Percentiles rank a stretch among this genome's conserved stretches.
Conservation (phyloP, 2,797 vertebrate genomes). For the Acanthornis magna region DNA sequence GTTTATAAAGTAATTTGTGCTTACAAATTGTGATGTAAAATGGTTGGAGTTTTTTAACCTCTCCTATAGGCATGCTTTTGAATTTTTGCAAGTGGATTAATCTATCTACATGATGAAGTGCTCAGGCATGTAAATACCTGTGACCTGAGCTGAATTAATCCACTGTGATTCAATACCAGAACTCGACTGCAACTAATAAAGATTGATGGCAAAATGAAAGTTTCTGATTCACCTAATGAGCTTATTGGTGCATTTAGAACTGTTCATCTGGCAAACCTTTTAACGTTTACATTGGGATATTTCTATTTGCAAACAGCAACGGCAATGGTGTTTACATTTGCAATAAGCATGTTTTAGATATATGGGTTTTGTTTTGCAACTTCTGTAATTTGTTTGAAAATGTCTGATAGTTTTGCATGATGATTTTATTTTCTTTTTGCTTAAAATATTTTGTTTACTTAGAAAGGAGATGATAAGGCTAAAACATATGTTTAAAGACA, state of each 20-base stretch:
- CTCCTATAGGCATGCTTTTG: not conserved
- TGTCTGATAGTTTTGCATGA: not conserved
- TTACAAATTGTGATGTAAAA: not conserved
- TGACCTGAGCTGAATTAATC: constrained; percentile 11
- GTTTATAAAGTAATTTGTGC: not conserved
- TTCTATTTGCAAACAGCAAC: not conserved
- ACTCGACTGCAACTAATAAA: constrained; percentile 37
- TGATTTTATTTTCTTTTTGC: not conserved
- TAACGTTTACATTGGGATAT: not conserved
- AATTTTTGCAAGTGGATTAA: constrained; percentile 9
- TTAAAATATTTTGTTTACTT: not conserved
- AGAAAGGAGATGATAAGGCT: not conserved
- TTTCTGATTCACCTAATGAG: constrained; percentile 34
- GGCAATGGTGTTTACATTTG: not conserved
- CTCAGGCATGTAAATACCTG: constrained; percentile 25
- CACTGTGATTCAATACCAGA: constrained; percentile 18
- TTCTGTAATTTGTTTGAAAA: not conserved
- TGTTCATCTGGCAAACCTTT: constrained; percentile 5
- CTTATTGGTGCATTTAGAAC: constrained; percentile 4
- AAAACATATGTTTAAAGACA: not conserved
- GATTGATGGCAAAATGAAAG: constrained; percentile 27
- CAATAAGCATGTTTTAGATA: not conserved
- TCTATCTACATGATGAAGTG: not conserved
- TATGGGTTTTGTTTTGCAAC: not conserved
- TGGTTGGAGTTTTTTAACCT: not conserved